Evolutionary conservation across 2,113 vertebrate genomes (phyloP).

Genomic region (Phaethon lepturus): DNA sequence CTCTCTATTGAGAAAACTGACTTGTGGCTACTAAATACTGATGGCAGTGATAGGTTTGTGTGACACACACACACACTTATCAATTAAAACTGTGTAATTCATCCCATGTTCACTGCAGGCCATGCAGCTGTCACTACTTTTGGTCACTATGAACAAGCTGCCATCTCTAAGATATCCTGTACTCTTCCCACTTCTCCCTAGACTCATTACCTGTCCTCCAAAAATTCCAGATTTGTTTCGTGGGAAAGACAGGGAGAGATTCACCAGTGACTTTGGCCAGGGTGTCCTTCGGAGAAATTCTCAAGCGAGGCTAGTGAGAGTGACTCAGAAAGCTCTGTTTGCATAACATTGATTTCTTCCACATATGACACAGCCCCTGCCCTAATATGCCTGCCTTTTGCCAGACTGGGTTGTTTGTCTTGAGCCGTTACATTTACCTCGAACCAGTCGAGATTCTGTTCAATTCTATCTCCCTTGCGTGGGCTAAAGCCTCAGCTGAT

Average conservation of each 20-base stretch:
- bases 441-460: neutral
- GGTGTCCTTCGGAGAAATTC: neutral
- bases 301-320: neutral
- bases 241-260: neutral
- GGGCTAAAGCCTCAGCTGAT: neutral
- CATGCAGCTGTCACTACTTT: neutral
- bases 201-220: neutral
- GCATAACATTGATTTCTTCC: neutral
- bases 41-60: neutral
- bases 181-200: neutral
- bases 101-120: neutral
- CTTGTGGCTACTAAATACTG: neutral
- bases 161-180: neutral
- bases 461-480: neutral
- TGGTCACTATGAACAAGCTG: neutral
- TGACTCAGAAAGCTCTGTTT: constrained; percentile 9
- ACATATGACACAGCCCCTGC: neutral
- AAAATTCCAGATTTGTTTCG: neutral
- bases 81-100: neutral
- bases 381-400: neutral
- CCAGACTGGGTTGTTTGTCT: neutral
- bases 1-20: neutral
- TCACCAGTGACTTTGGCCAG: neutral
- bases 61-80: fast-evolving
- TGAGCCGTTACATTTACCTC: neutral